These are phyloP conservation scores for Ailurus styani DNA, from an alignment of 2,113 vertebrate genomes.

Conservation along the genomic window DNA sequence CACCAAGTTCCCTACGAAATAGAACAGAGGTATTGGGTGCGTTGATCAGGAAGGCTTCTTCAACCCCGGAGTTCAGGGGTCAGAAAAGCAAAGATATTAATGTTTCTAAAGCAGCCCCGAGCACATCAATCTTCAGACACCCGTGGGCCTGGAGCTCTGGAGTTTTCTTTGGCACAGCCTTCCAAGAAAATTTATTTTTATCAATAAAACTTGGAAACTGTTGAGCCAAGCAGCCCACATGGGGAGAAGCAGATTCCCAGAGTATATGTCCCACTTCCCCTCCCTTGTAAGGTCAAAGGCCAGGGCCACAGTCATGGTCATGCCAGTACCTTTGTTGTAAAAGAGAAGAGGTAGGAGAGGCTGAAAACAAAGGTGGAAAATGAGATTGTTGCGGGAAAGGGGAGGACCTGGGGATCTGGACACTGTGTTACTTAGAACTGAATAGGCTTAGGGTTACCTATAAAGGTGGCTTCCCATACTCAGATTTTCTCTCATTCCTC, in stretches of 20 bases:
- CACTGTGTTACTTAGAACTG: neutral
- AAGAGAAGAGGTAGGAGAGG: neutral
- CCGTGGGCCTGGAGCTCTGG: conserved; percentile 48
- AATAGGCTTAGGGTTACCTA: neutral
- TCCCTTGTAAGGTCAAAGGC: neutral
- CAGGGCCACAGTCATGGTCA: too few relatives aligned
- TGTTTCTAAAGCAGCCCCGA: conserved; percentile 64
- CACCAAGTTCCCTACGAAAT: conserved; percentile 63
- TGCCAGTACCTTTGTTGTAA: neutral
- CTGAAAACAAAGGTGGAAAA: neutral
- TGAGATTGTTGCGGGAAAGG: neutral
- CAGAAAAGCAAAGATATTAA: conserved; percentile 39
- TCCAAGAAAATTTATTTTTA: conserved; percentile 80
- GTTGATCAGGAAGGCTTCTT: conserved; percentile 61
- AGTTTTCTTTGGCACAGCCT: conserved; percentile 76
- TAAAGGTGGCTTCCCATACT: neutral
- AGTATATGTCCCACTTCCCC: neutral
- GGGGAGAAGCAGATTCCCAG: conserved; percentile 31
- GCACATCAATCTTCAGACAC: conserved; percentile 68
- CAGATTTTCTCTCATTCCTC: neutral
- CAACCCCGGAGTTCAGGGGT: neutral
- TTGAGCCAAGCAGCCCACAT: conserved; percentile 48
- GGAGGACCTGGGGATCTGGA: neutral
- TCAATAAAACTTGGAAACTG: conserved; percentile 69
- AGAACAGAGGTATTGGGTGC: conserved; percentile 59